phyloP scores from a whole-genome alignment of 2,113 vertebrate species.

The Vimba vimba region DNA sequence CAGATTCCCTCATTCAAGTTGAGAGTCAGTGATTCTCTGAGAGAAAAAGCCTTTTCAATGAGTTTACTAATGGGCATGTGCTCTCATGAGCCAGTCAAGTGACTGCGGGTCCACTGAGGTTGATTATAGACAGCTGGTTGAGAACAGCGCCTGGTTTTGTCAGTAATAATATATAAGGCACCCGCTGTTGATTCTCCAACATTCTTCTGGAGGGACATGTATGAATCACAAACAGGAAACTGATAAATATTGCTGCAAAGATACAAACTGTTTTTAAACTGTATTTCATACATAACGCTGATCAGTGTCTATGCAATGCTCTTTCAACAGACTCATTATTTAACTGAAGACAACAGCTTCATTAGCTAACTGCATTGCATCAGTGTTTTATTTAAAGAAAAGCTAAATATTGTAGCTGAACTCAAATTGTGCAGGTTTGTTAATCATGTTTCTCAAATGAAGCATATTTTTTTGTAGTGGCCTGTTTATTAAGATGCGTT shows the following conservation, averaged over 20 bases:
- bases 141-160: constrained; percentile 8
- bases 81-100: constrained; percentile 56
- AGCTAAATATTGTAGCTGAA: background rate
- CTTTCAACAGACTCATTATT: background rate
- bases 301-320: background rate
- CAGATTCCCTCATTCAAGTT: constrained; percentile 8
- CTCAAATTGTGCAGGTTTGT: background rate
- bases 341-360: background rate
- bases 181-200: background rate
- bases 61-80: constrained; percentile 51
- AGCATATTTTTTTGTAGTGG: background rate
- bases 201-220: constrained; percentile 3
- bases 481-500: too few relatives aligned
- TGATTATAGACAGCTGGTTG: constrained; percentile 53
- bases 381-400: background rate
- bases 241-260: background rate
- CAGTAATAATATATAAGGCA: constrained; percentile 17
- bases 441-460: background rate
- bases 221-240: background rate
- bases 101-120: constrained; percentile 43
- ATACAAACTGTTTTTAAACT: background rate
- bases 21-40: constrained; percentile 20
- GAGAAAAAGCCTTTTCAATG: constrained; percentile 22
- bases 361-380: background rate
- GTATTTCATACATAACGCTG: background rate